Percentiles rank a stretch among this genome's conserved stretches.
Evolutionary conservation across 2,113 vertebrate genomes (phyloP).

Genomic region (Rhabdomys dilectus): DNA sequence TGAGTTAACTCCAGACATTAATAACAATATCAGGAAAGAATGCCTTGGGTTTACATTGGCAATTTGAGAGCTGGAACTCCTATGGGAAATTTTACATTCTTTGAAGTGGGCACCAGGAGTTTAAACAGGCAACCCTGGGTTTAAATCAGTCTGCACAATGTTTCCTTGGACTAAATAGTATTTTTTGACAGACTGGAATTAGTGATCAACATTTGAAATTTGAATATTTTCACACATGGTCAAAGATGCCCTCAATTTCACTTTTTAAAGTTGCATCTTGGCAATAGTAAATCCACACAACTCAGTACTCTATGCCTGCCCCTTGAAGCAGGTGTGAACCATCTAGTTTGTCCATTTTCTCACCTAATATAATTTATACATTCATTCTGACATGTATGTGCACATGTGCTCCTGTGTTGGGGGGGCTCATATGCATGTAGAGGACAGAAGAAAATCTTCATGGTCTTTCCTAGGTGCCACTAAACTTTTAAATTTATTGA

Average conservation of each 20-base stretch:
- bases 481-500: not conserved
- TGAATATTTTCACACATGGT: not conserved
- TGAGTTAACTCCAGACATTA: conserved; percentile 50
- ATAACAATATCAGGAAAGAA: not conserved
- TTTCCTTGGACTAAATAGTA: not conserved
- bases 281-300: not conserved
- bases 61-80: conserved; percentile 12
- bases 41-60: not conserved
- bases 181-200: conserved; percentile 11
- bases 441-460: not conserved
- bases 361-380: not conserved
- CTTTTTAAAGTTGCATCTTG: not conserved
- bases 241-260: not conserved
- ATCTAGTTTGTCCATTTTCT: not conserved
- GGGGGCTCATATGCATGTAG: not conserved
- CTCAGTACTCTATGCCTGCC: not conserved
- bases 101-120: conserved; percentile 1
- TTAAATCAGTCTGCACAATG: not conserved
- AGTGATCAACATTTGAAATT: not conserved
- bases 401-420: not conserved
- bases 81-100: conserved; percentile 26
- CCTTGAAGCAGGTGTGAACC: not conserved
- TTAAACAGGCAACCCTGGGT: not conserved
- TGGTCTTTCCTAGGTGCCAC: not conserved
- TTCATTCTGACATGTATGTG: not conserved